Evolutionary conservation across 1,140 invertebrate genomes (phyloP).

Genomic region (Drosophila burlai): DNA sequence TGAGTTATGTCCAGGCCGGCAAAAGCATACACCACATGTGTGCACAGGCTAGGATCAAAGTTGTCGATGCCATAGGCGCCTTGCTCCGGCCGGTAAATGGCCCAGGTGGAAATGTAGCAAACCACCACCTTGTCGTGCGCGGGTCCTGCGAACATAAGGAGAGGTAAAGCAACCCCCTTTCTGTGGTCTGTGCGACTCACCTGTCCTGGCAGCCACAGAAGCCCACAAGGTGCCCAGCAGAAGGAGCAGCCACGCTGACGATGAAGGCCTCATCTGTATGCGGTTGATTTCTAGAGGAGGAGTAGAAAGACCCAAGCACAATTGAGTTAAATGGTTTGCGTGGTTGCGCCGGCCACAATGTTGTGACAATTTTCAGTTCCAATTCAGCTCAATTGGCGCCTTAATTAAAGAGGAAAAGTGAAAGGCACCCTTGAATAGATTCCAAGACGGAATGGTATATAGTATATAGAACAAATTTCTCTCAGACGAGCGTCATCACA

Average conservation of each 20-base stretch:
- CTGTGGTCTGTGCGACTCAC: conserved; percentile 45
- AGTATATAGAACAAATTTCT: not conserved
- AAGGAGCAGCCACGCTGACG: conserved; percentile 29
- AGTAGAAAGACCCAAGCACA: conserved; percentile 1
- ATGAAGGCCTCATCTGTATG: conserved; percentile 13
- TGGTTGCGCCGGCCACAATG: conserved; percentile 13
- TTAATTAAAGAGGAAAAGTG: conserved; percentile 66
- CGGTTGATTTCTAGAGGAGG: conserved; percentile 8
- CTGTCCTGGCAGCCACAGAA: conserved; percentile 68
- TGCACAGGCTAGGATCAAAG: conserved; percentile 92
- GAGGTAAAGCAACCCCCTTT: conserved; percentile 44
- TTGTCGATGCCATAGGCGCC: conserved; percentile 89
- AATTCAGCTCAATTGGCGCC: conserved; percentile 67
- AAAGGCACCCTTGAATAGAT: conserved; percentile 50
- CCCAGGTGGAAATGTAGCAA: conserved; percentile 93
- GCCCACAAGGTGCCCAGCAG: conserved; percentile 67
- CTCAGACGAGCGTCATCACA: not conserved
- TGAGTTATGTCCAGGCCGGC: conserved; percentile 90
- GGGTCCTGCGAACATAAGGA: conserved; percentile 81
- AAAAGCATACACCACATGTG: conserved; percentile 95
- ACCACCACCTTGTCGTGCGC: conserved; percentile 89
- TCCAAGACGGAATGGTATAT: not conserved
- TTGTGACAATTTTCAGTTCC: conserved; percentile 47
- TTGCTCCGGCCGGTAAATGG: conserved; percentile 88
- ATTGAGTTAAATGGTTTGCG: conserved; percentile 62